These are phyloP conservation scores for Rhabdornis inornatus DNA, from an alignment of 2,113 vertebrate genomes.

Conservation along the genomic window DNA sequence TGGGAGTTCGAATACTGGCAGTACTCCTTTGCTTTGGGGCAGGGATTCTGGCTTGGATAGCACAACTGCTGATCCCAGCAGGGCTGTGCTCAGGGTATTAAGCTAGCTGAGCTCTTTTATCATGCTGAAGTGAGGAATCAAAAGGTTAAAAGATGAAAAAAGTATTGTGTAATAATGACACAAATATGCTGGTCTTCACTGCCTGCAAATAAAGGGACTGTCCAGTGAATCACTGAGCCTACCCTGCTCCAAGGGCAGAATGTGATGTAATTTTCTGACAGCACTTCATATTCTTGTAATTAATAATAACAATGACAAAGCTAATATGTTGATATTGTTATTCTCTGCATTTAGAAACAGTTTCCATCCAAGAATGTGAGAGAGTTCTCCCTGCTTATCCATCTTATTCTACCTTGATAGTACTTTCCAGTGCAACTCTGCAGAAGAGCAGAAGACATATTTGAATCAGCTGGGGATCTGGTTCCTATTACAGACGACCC, in stretches of 20 bases:
- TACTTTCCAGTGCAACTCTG: not conserved
- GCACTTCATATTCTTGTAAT: not conserved
- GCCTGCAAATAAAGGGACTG: not conserved
- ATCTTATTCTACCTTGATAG: not conserved
- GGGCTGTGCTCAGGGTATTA: not conserved
- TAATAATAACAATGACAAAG: not conserved
- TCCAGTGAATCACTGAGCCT: not conserved
- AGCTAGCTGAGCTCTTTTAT: not conserved
- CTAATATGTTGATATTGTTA: not conserved
- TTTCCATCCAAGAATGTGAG: not conserved
- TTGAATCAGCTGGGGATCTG: not conserved
- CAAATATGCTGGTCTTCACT: not conserved
- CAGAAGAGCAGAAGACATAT: not conserved
- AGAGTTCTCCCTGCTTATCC: not conserved
- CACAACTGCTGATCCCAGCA: not conserved
- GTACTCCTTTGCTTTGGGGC: not conserved
- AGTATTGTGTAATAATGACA: not conserved
- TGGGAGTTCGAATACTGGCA: not conserved
- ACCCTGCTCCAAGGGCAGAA: not conserved
- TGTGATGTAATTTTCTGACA: not conserved
- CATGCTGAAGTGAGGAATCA: not conserved
- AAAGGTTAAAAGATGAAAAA: not conserved
- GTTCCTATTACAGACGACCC: not conserved
- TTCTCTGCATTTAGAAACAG: not conserved
- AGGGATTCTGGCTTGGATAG: not conserved